phyloP scores from a whole-genome alignment of 1,140 invertebrate genomes.

The Neodiprion virginianus region DNA sequence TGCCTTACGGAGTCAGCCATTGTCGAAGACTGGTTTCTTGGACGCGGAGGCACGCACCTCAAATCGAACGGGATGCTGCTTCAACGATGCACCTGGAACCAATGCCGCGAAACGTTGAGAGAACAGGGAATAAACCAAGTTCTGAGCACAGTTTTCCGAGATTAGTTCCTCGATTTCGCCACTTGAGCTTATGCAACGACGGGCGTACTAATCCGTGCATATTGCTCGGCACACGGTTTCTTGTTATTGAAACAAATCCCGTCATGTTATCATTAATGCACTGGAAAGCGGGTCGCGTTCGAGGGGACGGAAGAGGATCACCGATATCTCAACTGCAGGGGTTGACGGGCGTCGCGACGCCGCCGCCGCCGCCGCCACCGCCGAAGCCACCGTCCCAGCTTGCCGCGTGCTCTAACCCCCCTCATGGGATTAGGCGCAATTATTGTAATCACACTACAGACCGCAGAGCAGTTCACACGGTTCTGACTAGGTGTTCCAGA shows the following conservation, averaged over 20 bases:
- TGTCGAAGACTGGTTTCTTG: constrained; percentile 41
- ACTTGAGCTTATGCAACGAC: no score
- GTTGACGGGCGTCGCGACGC: not conserved
- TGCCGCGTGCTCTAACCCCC: constrained; percentile 41
- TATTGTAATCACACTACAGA: constrained; percentile 53
- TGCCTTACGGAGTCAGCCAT: constrained; percentile 64
- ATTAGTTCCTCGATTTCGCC: no score
- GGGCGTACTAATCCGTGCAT: not conserved
- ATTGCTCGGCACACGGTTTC: not conserved
- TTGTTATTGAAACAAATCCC: constrained; percentile 55
- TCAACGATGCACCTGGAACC: no score
- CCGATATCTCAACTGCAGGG: no score
- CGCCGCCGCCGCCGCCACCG: not conserved
- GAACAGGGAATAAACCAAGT: no score
- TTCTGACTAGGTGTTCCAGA: constrained; percentile 22
- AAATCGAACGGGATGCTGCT: not conserved
- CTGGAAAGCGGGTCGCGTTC: constrained; percentile 30
- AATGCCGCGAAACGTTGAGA: no score
- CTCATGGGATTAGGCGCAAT: constrained; percentile 58
- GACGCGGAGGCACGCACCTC: not conserved
- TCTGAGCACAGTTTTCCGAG: no score
- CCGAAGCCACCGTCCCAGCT: constrained; percentile 26
- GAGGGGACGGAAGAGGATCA: constrained; percentile 21
- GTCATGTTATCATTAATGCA: constrained; percentile 42
- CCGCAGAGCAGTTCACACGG: constrained; percentile 34